Conservation (phyloP, 1,140 invertebrate genomes). For the Drosophila repleta region DNA sequence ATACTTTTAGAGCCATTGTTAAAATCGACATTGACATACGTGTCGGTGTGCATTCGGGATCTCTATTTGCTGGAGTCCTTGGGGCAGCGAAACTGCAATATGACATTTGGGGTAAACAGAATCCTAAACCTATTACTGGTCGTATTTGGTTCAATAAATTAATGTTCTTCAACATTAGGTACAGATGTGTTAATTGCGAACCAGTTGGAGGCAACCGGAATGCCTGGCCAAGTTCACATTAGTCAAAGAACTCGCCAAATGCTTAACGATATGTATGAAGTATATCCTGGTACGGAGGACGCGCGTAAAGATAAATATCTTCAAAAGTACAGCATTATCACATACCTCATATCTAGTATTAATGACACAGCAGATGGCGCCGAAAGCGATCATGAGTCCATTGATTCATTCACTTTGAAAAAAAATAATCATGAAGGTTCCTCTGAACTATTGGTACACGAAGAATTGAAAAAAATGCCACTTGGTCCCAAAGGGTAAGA, state of each 20-base stretch:
- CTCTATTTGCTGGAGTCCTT: constrained; percentile 94
- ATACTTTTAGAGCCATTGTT: constrained; percentile 86
- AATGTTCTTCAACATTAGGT: constrained; percentile 21
- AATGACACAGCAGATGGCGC: not conserved
- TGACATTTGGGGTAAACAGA: constrained; percentile 94
- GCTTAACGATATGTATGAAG: constrained; percentile 84
- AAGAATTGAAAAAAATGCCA: constrained; percentile 73
- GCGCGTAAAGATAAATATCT: constrained; percentile 87
- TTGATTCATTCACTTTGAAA: not conserved
- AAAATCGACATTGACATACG: constrained; percentile 96
- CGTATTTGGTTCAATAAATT: too few relatives aligned
- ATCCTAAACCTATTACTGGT: too few relatives aligned
- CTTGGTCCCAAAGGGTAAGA: constrained; percentile 66
- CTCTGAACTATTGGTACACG: constrained; percentile 11
- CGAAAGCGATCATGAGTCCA: too few relatives aligned
- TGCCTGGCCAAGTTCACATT: constrained; percentile 93
- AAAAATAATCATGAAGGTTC: not conserved
- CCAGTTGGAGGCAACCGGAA: constrained; percentile 95
- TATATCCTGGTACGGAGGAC: constrained; percentile 86
- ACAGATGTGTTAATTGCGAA: constrained; percentile 96
- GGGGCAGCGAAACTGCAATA: constrained; percentile 97
- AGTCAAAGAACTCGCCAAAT: constrained; percentile 90
- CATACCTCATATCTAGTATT: constrained; percentile 87
- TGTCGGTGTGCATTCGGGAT: constrained; percentile 97
- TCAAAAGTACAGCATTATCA: constrained; percentile 88